A percentile compares a stretch with the other conserved stretches of the same genome.
These are phyloP conservation scores for Yasuhikotakia modesta DNA, from an alignment of 2,797 vertebrate genomes.

Conservation along the genomic window DNA sequence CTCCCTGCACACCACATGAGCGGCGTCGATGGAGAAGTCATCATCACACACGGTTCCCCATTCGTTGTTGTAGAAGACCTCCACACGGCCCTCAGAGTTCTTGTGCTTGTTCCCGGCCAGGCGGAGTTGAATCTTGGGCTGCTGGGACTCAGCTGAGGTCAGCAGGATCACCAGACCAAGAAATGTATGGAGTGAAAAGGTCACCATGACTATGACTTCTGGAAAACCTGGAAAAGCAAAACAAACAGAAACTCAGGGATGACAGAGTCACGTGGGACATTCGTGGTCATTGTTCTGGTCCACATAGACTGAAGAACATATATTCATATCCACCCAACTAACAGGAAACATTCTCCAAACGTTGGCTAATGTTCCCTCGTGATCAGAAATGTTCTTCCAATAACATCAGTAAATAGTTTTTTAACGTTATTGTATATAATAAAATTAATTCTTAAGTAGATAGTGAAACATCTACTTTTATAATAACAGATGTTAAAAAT, in stretches of 20 bases:
- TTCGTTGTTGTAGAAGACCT: constrained; percentile 84
- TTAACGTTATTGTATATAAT: no score
- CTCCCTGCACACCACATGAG: constrained; percentile 87
- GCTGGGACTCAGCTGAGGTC: constrained; percentile 63
- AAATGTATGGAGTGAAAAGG: constrained; percentile 51
- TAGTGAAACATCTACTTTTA: no score
- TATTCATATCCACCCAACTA: no score
- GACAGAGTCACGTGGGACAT: not conserved
- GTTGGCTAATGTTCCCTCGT: no score
- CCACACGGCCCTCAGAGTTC: constrained; percentile 88
- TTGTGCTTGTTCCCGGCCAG: constrained; percentile 88
- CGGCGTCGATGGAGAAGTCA: constrained; percentile 89
- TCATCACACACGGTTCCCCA: constrained; percentile 97
- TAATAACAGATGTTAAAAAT: no score
- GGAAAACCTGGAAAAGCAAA: constrained; percentile 26
- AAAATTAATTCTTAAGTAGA: no score
- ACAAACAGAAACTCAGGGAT: constrained; percentile 10
- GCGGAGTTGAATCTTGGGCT: constrained; percentile 81
- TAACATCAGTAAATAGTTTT: no score
- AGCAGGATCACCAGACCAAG: constrained; percentile 58
- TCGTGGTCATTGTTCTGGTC: not conserved
- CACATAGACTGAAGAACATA: not conserved
- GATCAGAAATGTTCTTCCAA: no score
- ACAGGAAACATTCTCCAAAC: no score
- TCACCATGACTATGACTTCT: constrained; percentile 61